A percentile compares a stretch with the other conserved stretches of the same genome.
Conservation (phyloP, 2,113 vertebrate species). For the Amazona guildingii region DNA sequence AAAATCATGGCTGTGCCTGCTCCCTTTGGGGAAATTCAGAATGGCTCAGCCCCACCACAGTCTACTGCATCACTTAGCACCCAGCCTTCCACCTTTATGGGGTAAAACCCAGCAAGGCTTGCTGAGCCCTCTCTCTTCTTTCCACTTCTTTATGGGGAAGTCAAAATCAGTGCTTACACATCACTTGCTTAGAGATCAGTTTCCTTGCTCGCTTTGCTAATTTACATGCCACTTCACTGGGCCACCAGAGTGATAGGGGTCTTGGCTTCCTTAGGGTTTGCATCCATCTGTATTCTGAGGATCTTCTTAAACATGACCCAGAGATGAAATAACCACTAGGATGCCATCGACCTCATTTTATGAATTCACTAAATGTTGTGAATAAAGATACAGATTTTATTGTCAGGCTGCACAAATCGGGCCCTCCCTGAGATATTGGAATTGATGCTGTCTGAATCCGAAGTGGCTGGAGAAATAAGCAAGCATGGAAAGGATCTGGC, state of each 20-base stretch:
- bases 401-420: slow-evolving; percentile 43
- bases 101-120: not conserved
- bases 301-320: not conserved
- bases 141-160: not conserved
- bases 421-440: slow-evolving; percentile 5
- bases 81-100: not conserved
- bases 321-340: slow-evolving; percentile 41
- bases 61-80: not conserved
- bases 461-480: slow-evolving; percentile 37
- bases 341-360: slow-evolving; percentile 23
- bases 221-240: not conserved
- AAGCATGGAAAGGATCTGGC: not conserved
- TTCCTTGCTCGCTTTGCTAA: not conserved
- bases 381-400: slow-evolving; percentile 62
- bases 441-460: slow-evolving; percentile 17
- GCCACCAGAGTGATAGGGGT: not conserved
- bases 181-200: not conserved
- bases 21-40: not conserved
- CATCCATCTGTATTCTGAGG: slow-evolving; percentile 34
- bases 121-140: not conserved
- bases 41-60: not conserved
- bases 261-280: not conserved
- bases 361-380: slow-evolving; percentile 51
- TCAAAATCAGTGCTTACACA: not conserved
- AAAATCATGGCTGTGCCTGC: not conserved